Evolutionary conservation across 2,888 invertebrate species (phyloP).

Genomic region (Drosophila affinis): DNA sequence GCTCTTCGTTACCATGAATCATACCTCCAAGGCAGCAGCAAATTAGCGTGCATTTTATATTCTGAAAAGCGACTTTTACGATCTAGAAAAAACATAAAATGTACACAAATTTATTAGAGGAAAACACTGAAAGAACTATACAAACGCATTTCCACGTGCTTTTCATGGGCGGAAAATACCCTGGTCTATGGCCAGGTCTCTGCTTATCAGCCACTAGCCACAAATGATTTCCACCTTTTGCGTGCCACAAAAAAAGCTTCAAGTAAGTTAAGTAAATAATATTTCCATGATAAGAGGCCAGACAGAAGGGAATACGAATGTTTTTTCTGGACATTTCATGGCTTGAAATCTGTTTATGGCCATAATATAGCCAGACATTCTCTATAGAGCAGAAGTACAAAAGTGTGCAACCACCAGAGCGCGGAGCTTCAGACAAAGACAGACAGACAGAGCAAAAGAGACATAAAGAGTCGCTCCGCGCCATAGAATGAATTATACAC

Average conservation of each 20-base stretch:
- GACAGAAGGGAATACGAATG: conserved; percentile 7
- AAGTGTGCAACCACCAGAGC: background rate
- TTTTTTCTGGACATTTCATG: conserved; percentile 12
- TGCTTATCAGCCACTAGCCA: conserved; percentile 20
- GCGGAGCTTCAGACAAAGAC: conserved; percentile 43
- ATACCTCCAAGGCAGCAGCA: background rate
- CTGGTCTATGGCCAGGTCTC: conserved; percentile 1
- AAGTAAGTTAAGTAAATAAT: conserved; percentile 20
- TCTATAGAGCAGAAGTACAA: background rate
- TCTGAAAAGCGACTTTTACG: conserved; percentile 11
- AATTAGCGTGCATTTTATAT: conserved; percentile 1
- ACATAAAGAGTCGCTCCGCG: background rate
- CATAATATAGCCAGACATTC: background rate
- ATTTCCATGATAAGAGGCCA: conserved; percentile 24
- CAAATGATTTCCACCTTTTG: conserved; percentile 30
- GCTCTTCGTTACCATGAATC: conserved; percentile 3
- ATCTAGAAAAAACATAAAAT: conserved; percentile 14
- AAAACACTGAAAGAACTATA: background rate
- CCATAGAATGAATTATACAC: conserved; percentile 42
- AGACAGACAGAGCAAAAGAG: no score
- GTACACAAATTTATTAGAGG: no score
- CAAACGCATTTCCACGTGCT: background rate
- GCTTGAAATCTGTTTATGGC: background rate
- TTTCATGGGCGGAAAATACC: background rate
- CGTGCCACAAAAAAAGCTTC: background rate